Conservation (phyloP, 1,140 invertebrate genomes). For the Sarcophaga bullata region DNA sequence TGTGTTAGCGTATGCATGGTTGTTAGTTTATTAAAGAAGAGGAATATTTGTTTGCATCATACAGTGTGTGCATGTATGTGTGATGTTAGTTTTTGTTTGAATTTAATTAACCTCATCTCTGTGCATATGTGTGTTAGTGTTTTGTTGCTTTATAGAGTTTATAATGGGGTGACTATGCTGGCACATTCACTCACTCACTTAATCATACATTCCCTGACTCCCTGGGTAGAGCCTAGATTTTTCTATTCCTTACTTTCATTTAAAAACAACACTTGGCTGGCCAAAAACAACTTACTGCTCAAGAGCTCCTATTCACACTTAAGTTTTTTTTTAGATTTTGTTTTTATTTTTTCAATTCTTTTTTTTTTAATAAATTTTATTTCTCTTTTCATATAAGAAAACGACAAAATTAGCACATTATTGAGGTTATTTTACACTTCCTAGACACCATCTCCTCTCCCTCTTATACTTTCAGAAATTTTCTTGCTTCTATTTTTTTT, state of each 20-base stretch:
- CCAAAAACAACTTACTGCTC: too few relatives aligned
- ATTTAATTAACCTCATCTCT: constrained; percentile 24
- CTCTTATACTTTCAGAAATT: too few relatives aligned
- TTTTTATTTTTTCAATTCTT: too few relatives aligned
- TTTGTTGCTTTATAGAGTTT: not conserved
- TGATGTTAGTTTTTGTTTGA: not conserved
- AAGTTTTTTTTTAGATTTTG: too few relatives aligned
- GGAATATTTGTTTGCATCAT: not conserved
- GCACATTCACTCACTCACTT: not conserved
- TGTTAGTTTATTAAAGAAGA: not conserved
- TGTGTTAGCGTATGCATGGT: not conserved
- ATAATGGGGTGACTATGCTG: not conserved
- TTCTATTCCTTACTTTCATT: not conserved
- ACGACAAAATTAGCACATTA: too few relatives aligned
- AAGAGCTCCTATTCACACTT: not conserved
- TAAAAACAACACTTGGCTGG: too few relatives aligned
- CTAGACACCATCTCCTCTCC: too few relatives aligned
- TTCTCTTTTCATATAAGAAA: too few relatives aligned
- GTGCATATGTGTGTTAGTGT: not conserved
- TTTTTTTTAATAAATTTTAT: too few relatives aligned
- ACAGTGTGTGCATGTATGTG: constrained; percentile 5
- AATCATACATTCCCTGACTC: not conserved
- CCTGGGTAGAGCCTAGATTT: too few relatives aligned
- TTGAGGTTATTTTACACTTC: too few relatives aligned
- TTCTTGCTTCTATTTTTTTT: too few relatives aligned